Evolutionary conservation across 2,113 vertebrate genomes (phyloP), one percentile per base, ranked within the genome.

Genomic region (Scophthalmus maximus): DNA sequence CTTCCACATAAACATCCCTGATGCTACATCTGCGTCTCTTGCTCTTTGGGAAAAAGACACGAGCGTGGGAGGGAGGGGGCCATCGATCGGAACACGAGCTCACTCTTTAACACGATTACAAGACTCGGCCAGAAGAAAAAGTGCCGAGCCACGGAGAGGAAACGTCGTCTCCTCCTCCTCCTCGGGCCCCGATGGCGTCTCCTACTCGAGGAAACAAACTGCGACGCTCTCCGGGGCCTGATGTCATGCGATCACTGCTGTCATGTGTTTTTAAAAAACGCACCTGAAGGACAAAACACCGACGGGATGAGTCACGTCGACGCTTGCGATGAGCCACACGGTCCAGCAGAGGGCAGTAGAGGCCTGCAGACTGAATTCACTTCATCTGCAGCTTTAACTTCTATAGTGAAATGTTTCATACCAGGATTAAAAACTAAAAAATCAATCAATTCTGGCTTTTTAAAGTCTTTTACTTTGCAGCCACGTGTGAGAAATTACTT

Each of bases 311-410:
- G 62, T n/a, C 38, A 50, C 0, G 26, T 9, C 32, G 8, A 3
- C 5, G 1, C 49, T 0, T 75, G 88, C 53, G 65, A 71, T 72
- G 26, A 62, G 23, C 8, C 0, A 0, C 1, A 0, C 0, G 0
- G 0, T 34, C 83, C 91, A 76, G 14, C 70, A 91, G 91, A 82
- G 85, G 85, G 82, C 82, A 65, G 75, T 65, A 11, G 30, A 17
- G 15, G 0, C 8, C 51, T 15, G 12, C 8, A 2, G 3, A 3
- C 8, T 3, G 42, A 8, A 2, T 3, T 25, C n/a, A 15, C 7
- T 32, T 38, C 38, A 27, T 6, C 40, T 46, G 69, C 52, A 7
- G 81, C 72, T 46, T 87, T 60, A 57, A 61, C 38, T 62, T 52
- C 67, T 18, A n/a, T n/a, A 56, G 46, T 34, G 44, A 59, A 68